Conservation (phyloP, 2,113 vertebrate genomes). For the Paraplagusia blochii region DNA sequence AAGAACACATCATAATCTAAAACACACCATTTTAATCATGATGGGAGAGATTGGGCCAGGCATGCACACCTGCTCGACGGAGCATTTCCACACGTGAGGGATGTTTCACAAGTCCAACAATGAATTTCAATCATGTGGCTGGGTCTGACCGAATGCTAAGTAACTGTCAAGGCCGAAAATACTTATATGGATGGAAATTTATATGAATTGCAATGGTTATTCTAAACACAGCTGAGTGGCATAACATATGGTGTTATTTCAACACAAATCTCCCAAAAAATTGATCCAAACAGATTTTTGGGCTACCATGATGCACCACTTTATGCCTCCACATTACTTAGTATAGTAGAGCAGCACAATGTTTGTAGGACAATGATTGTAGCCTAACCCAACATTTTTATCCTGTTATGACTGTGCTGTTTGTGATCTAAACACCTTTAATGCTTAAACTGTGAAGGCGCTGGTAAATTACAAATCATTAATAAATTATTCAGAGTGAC, state of each 20-base stretch:
- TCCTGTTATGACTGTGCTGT: too few species aligned
- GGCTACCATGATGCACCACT: slow-evolving; percentile 7
- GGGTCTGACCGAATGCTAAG: slow-evolving; percentile 39
- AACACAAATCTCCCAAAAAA: slow-evolving; percentile 15
- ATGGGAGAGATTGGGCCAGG: slow-evolving; percentile 46
- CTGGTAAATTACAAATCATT: too few species aligned
- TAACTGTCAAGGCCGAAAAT: slow-evolving; percentile 33
- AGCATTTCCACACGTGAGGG: slow-evolving; percentile 43
- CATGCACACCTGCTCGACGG: slow-evolving; percentile 62
- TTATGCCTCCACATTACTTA: background rate
- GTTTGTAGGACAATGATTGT: background rate
- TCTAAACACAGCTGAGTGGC: slow-evolving; percentile 19
- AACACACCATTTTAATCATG: slow-evolving; percentile 64
- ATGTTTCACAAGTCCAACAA: slow-evolving; percentile 41
- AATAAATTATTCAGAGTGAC: too few species aligned
- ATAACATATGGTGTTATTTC: slow-evolving; percentile 40
- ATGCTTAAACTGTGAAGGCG: too few species aligned
- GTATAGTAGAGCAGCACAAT: background rate
- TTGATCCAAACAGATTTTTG: slow-evolving; percentile 14
- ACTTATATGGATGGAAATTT: slow-evolving; percentile 36
- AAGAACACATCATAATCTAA: slow-evolving; percentile 67
- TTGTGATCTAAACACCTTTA: too few species aligned
- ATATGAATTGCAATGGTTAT: slow-evolving; percentile 16
- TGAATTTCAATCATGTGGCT: slow-evolving; percentile 53
- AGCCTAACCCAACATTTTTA: background rate